phyloP scores from a whole-genome alignment of 2,888 invertebrate genomes.

The Dermolepida albohirtum region DNA sequence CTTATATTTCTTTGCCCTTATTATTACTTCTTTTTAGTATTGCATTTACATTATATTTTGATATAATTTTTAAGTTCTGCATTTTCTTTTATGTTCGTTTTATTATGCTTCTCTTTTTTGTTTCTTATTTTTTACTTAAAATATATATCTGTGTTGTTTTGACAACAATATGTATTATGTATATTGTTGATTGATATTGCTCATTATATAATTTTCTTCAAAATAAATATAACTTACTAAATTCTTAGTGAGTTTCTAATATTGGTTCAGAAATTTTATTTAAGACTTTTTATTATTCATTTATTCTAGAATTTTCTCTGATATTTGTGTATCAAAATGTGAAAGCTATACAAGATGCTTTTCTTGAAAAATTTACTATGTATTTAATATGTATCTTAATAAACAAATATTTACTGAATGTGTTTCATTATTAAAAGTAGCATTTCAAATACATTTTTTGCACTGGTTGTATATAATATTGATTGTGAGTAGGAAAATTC shows the following conservation, averaged over 20 bases:
- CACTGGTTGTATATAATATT: no score
- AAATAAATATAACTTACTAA: not conserved
- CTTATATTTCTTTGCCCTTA: not conserved
- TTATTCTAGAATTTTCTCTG: no score
- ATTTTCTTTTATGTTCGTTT: not conserved
- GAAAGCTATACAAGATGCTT: not conserved
- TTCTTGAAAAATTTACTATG: not conserved
- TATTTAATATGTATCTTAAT: constrained; percentile 16
- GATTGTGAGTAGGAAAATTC: no score
- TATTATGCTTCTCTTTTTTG: not conserved
- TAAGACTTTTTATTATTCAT: no score
- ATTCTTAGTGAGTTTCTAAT: no score
- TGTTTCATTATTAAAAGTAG: no score
- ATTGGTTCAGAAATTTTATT: no score
- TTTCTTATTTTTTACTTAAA: constrained; percentile 1
- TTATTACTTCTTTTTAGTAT: constrained; percentile 1
- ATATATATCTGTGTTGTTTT: constrained; percentile 29
- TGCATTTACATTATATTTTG: constrained; percentile 19
- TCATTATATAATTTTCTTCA: not conserved
- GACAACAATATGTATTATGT: no score
- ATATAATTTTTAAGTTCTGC: not conserved
- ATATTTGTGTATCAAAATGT: no score
- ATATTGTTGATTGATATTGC: not conserved
- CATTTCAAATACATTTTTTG: no score
- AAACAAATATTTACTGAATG: not conserved